Evolutionary conservation across 2,113 vertebrate species (phyloP), one percentile per base, ranked within the genome.

Genomic region (Ramphastos sulfuratus): DNA sequence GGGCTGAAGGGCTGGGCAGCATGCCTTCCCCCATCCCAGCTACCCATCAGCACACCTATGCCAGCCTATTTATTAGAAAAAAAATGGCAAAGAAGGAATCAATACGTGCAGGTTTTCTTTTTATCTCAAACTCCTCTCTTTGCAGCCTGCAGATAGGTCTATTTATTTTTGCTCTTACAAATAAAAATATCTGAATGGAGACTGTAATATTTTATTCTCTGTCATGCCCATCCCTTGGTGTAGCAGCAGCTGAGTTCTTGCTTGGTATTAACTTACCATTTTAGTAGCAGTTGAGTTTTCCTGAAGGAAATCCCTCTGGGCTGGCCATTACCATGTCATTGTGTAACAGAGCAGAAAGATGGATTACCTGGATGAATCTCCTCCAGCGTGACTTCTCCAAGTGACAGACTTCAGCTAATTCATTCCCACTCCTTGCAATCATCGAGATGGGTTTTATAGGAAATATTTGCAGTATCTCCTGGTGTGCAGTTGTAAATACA

Each of bases 241-340:
- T 75, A 63, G 78, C 9, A 13, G 78, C 1, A 0, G 67, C 52
- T 70, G 92, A 74, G 82, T 87, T 94, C 76, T 82, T 71, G 76
- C 85, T 88, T 0, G 20, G 58, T 92, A 86, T 96, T 94, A 95
- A 85, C 87, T 89, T 90, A 54, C 73, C 90, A 37, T 96, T 96
- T 96, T 81, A 85, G 93, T 93, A 96, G 83, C 85, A 83, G 94
- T 67, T 44, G 88, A 90, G 90, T 85, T 94, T 94, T 95, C 79
- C 93, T 78, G 76, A 63, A 94, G 93, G 95, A 91, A 90, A 86
- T 95, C 93, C 90, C 96, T 92, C 90, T 2, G 61, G 90, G 87
- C 75, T 92, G 93, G 82, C 82, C 59, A 61, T 96, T 95, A 94
- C 85, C 6, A 7, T 95, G 87, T 85, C 75, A 39, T 76, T 89